These are phyloP conservation scores for Alosa alosa DNA, from an alignment of 2,113 vertebrate genomes.

Conservation along the genomic window DNA sequence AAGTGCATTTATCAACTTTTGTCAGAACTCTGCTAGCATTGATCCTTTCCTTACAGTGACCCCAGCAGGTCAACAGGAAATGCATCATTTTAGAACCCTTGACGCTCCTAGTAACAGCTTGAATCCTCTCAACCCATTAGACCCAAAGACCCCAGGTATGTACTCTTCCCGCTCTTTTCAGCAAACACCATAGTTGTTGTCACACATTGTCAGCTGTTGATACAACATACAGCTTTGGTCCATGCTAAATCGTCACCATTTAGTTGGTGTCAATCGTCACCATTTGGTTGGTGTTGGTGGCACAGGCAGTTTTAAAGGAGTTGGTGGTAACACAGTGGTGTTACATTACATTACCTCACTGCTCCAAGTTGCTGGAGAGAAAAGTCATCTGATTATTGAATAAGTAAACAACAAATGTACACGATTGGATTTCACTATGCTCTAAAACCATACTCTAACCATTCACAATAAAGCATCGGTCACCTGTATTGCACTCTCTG, in stretches of 20 bases:
- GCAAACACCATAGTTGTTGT: not conserved
- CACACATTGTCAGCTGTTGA: not conserved
- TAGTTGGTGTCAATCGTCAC: not conserved
- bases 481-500: not conserved
- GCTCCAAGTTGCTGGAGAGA: too few relatives aligned
- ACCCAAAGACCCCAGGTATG: conserved; percentile 52
- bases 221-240: not conserved
- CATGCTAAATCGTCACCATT: not conserved
- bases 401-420: too few relatives aligned
- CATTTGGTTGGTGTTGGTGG: too few relatives aligned
- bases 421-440: too few relatives aligned
- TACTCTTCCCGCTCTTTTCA: not conserved
- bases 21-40: not conserved
- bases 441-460: not conserved
- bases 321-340: not conserved
- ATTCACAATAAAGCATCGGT: not conserved
- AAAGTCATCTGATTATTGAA: too few relatives aligned
- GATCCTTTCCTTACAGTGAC: conserved; percentile 10
- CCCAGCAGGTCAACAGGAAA: conserved; percentile 40
- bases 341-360: not conserved
- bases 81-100: conserved; percentile 39
- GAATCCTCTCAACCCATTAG: not conserved
- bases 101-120: not conserved
- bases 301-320: not conserved
- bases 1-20: not conserved